These are phyloP conservation scores for Cyprinodon variegatus DNA, from an alignment of 2,113 vertebrate genomes.

Conservation along the genomic window DNA sequence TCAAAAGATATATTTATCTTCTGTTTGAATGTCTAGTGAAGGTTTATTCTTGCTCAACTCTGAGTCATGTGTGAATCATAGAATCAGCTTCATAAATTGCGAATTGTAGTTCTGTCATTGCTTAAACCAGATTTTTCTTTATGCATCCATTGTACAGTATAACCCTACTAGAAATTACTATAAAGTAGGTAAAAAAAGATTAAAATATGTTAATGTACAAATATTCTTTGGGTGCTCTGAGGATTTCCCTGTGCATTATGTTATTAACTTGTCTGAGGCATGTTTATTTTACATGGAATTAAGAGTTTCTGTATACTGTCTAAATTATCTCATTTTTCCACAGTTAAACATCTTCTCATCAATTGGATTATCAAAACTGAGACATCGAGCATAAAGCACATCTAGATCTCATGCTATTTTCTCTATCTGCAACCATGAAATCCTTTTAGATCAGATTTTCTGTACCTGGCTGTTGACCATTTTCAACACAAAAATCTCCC, in stretches of 20 bases:
- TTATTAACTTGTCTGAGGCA: constrained; percentile 1
- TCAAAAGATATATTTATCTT: too few species aligned
- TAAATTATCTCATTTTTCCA: constrained; percentile 34
- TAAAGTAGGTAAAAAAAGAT: neutral
- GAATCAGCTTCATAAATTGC: neutral
- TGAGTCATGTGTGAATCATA: neutral
- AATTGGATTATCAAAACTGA: constrained; percentile 35
- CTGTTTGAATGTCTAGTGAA: too few species aligned
- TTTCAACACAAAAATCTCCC: constrained; percentile 53
- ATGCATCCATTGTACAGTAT: neutral
- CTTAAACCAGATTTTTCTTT: neutral
- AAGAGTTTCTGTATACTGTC: constrained; percentile 12
- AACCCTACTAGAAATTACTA: neutral
- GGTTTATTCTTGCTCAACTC: neutral
- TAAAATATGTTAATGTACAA: neutral
- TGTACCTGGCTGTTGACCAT: constrained; percentile 64
- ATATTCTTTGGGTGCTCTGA: neutral
- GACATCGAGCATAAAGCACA: constrained; percentile 47
- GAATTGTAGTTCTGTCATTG: neutral
- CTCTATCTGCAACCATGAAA: constrained; percentile 57
- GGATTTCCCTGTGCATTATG: neutral
- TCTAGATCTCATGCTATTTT: constrained; percentile 57
- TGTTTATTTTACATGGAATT: constrained; percentile 24
- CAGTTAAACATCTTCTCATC: constrained; percentile 34
- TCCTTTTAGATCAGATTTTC: constrained; percentile 60